These are phyloP conservation scores for Sicus ferrugineus DNA, from an alignment of 2,888 invertebrate species.

Conservation along the genomic window DNA sequence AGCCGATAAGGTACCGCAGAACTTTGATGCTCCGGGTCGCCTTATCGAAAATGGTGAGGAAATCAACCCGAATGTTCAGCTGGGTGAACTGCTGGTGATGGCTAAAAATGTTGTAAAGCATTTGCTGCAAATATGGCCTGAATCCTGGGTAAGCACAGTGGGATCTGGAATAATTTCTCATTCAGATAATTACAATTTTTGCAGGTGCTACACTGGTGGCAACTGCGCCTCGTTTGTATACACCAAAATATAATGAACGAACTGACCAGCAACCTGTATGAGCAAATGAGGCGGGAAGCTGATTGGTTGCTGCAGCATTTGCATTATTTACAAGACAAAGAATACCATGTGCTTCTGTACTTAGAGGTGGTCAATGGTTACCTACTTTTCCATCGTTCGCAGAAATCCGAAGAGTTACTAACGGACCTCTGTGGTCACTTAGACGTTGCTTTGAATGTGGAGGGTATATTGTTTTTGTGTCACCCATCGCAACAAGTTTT, in stretches of 20 bases:
- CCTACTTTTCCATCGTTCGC: conserved; percentile 77
- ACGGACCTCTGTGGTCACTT: conserved; percentile 71
- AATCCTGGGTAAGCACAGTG: conserved; percentile 52
- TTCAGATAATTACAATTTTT: conserved; percentile 4
- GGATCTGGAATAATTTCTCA: not conserved
- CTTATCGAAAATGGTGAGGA: conserved; percentile 70
- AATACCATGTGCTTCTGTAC: conserved; percentile 65
- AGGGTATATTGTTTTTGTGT: conserved; percentile 65
- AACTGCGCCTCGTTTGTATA: conserved; percentile 74
- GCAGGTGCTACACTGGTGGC: conserved; percentile 69
- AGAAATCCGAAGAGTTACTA: conserved; percentile 75
- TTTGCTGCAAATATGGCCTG: conserved; percentile 52
- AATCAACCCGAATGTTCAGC: conserved; percentile 70
- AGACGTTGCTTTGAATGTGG: conserved; percentile 74
- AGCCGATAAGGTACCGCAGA: conserved; percentile 4
- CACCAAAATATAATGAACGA: conserved; percentile 84
- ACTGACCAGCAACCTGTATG: conserved; percentile 72
- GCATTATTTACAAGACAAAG: conserved; percentile 55
- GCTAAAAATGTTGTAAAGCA: conserved; percentile 64
- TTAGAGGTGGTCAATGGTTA: conserved; percentile 73
- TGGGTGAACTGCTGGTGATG: conserved; percentile 65
- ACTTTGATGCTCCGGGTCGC: conserved; percentile 26
- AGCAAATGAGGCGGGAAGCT: conserved; percentile 52
- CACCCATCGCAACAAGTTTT: not conserved
- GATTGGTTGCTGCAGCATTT: conserved; percentile 47